Percentiles rank a stretch among this genome's conserved stretches.
These are phyloP conservation scores for Pelvicachromis taeniatus DNA, from an alignment of 2,113 vertebrate genomes.

Conservation along the genomic window DNA sequence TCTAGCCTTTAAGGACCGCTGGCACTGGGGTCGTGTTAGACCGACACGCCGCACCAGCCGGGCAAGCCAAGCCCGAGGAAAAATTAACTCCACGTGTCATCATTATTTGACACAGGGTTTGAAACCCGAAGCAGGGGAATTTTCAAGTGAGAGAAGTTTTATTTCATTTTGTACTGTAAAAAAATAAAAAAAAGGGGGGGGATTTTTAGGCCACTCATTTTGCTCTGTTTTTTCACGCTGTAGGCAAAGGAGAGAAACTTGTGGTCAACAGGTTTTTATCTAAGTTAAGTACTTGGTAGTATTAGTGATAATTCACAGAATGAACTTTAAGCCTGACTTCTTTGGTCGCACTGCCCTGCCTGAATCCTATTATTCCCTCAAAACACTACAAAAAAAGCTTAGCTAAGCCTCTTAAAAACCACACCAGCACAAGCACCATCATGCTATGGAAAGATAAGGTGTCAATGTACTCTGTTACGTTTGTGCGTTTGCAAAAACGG, in stretches of 20 bases:
- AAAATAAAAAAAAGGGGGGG: not conserved
- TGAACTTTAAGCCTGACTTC: not conserved
- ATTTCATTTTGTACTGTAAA: not conserved
- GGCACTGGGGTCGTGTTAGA: conserved; percentile 20
- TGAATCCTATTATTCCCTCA: conserved; percentile 27
- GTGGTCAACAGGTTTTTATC: not conserved
- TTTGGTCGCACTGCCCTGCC: not conserved
- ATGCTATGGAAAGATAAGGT: not conserved
- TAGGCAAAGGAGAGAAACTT: not conserved
- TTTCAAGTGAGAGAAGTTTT: not conserved
- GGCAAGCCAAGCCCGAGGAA: conserved; percentile 28
- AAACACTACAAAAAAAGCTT: not conserved
- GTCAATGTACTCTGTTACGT: not conserved
- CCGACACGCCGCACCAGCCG: not conserved
- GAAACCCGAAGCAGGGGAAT: not conserved
- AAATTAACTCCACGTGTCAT: not conserved
- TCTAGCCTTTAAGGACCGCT: conserved; percentile 21
- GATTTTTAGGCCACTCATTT: not conserved
- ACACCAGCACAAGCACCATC: not conserved
- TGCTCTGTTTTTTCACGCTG: not conserved
- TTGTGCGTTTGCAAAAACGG: not conserved
- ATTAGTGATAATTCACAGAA: not conserved
- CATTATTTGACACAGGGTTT: not conserved
- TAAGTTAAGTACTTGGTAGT: conserved; percentile 3
- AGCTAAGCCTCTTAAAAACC: conserved; percentile 12